phyloP scores from a whole-genome alignment of 2,797 vertebrate species.

The Taeniopygia guttata region DNA sequence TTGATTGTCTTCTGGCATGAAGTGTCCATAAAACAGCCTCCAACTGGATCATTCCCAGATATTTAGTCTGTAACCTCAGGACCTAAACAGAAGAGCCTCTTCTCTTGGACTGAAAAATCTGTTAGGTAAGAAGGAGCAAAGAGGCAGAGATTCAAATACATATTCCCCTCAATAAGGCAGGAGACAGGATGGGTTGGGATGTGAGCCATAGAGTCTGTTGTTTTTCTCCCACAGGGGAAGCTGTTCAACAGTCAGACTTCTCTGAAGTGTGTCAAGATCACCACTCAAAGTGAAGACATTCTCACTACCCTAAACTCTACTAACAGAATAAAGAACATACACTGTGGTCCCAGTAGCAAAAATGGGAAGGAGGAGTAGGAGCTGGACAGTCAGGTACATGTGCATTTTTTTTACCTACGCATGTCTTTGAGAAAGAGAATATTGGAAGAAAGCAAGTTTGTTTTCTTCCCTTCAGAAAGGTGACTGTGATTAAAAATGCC shows the following conservation, averaged over 20 bases:
- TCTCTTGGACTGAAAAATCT: not conserved
- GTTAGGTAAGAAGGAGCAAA: not conserved
- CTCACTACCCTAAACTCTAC: not conserved
- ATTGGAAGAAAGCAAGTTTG: not conserved
- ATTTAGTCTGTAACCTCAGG: not conserved
- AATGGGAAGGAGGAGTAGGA: not conserved
- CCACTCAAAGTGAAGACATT: not conserved
- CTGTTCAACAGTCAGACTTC: not conserved
- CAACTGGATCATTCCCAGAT: not conserved
- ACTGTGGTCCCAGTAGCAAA: not conserved
- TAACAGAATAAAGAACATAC: not conserved
- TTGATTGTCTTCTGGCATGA: not conserved
- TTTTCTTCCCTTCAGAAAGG: not conserved
- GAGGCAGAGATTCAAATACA: not conserved
- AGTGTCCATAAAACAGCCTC: not conserved
- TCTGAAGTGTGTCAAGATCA: not conserved
- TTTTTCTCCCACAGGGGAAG: not conserved
- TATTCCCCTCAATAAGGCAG: not conserved
- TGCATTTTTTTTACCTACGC: not conserved
- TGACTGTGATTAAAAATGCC: not conserved
- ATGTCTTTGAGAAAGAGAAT: not conserved
- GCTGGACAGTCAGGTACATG: not conserved
- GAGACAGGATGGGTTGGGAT: not conserved
- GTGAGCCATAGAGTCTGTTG: not conserved
- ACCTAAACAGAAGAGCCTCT: not conserved